Base-by-base conservation (phyloP, 2,888 invertebrate species). In the Euplagia quadripunctaria region DNA sequence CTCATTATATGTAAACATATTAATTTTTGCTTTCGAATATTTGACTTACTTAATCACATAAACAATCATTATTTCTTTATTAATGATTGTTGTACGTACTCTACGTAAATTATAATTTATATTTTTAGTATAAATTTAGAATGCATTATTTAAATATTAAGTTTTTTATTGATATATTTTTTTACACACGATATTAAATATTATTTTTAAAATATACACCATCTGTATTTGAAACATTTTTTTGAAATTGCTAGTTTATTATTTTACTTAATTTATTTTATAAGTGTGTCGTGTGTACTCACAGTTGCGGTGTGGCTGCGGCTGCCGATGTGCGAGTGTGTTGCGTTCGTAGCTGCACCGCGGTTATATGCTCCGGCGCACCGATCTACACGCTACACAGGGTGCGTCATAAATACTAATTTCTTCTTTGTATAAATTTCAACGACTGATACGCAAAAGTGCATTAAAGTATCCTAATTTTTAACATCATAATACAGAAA, bases 281-380 rank as follows among this genome's bases (percentile, higher is more conserved):
- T 68, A 58, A 43, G 20, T 68, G 51, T 46, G 14, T 68, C 61
- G 66, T 73, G 66, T 73, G 74, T 93, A 95, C 95, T 95, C 91
- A 95, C 94, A 88, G 89, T 89, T 89, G 87, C 87, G 87, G 86
- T 87, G 88, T 78, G 85, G 79, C 81, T 84, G 82, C 85, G 87
- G 83, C 89, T 87, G 85, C 89, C 90, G 87, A 89, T 89, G 90
- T 91, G 87, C 89, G 94, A 91, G 90, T 95, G 95, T 89, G 89
- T 85, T 85, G 79, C 78, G 78, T 63, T 67, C 72, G 81, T 41
- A 82, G 82, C 79, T 90, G 93, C 90, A 88, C 69, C 88, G 82
- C 86, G 77, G 91, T 94, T 95, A 84, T 95, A 95, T 93, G 94
- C 92, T 92, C 90, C 51, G 73, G 88, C 92, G 91, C 91, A 82